Conservation (phyloP, 2,888 invertebrate species). For the Acheta domesticus region DNA sequence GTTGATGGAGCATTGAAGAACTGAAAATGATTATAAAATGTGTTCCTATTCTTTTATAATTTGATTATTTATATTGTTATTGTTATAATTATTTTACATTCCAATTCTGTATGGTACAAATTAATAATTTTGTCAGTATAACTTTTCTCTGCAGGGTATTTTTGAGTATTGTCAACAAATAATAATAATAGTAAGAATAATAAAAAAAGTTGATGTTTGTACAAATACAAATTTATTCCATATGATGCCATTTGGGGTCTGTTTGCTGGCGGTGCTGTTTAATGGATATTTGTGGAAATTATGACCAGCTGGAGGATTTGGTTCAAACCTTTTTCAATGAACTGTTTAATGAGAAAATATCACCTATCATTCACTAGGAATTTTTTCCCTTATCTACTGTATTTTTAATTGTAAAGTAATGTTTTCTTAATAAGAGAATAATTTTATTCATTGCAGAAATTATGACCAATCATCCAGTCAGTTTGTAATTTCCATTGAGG, state of each 20-base stretch:
- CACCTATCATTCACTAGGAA: no score
- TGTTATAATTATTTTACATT: background rate
- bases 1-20: no score
- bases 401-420: no score
- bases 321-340: background rate
- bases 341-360: background rate
- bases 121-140: background rate
- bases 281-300: no score
- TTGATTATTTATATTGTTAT: background rate
- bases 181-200: background rate
- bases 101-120: constrained; percentile 1
- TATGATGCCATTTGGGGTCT: background rate
- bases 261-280: background rate
- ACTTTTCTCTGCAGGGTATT: background rate
- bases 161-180: background rate
- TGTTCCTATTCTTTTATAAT: no score
- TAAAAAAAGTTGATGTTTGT: background rate
- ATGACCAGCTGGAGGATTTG: background rate
- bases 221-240: background rate
- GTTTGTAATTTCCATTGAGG: no score
- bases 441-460: no score
- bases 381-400: no score
- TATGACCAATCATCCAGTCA: no score
- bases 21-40: no score
- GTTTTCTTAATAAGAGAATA: no score